These are phyloP conservation scores for Platalea minor DNA, from an alignment of 2,797 vertebrate genomes.

Conservation along the genomic window DNA sequence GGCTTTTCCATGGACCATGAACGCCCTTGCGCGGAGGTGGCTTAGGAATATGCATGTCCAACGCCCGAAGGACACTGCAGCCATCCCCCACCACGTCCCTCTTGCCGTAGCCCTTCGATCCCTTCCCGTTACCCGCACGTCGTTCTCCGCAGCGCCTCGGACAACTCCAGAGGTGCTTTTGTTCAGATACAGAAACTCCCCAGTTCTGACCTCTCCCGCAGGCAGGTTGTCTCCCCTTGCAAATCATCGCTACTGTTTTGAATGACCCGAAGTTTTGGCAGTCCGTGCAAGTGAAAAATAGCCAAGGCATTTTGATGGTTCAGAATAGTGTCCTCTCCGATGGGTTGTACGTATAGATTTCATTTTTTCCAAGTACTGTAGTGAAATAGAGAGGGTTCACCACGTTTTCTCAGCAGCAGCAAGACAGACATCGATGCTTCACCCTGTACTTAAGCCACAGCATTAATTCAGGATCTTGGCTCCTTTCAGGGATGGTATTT, in stretches of 20 bases:
- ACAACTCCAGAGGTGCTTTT: neutral
- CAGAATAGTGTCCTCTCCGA: neutral
- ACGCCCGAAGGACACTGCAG: neutral
- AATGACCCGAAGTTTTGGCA: neutral
- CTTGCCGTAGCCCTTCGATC: neutral
- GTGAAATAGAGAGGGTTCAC: neutral
- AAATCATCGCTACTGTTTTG: neutral
- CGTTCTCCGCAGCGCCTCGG: neutral
- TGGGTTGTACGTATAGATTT: rapidly evolving
- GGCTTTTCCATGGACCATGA: neutral
- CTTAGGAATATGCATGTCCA: neutral
- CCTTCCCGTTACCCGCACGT: neutral
- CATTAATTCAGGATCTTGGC: neutral
- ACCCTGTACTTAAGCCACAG: neutral
- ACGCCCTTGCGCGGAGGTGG: rapidly evolving
- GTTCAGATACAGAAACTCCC: neutral
- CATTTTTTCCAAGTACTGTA: neutral
- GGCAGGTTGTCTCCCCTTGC: neutral
- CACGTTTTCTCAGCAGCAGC: neutral
- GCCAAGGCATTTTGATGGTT: neutral
- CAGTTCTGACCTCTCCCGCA: neutral
- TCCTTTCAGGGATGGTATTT: neutral
- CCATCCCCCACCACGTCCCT: neutral
- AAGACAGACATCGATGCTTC: neutral
- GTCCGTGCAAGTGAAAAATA: rapidly evolving